These are phyloP conservation scores for Hesperia comma DNA, from an alignment of 2,888 invertebrate species.

Conservation along the genomic window DNA sequence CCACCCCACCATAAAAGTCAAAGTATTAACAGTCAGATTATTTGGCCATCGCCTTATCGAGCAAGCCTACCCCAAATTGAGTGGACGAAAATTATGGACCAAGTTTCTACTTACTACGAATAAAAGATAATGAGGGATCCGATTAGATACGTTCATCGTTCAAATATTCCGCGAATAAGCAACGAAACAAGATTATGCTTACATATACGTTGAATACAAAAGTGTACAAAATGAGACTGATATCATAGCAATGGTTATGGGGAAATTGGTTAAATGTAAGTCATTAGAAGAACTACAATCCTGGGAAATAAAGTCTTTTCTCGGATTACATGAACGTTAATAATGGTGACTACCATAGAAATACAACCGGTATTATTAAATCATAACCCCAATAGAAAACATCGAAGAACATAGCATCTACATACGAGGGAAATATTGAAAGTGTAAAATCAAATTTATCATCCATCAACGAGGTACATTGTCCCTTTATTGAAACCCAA, in stretches of 20 bases:
- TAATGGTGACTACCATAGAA: too few relatives aligned
- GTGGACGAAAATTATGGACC: conserved; percentile 76
- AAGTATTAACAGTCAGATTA: conserved; percentile 70
- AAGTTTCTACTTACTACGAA: conserved; percentile 72
- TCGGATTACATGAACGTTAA: too few relatives aligned
- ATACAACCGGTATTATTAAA: not conserved
- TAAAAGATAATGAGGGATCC: conserved; percentile 77
- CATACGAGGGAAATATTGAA: not conserved
- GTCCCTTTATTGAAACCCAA: conserved; percentile 63
- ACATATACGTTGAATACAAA: not conserved
- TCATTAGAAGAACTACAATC: too few relatives aligned
- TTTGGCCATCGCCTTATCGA: conserved; percentile 73
- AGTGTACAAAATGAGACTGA: too few relatives aligned
- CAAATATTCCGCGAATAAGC: conserved; percentile 38
- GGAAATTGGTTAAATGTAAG: too few relatives aligned
- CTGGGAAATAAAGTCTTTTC: too few relatives aligned
- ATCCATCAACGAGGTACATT: conserved; percentile 39
- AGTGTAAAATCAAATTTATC: conserved; percentile 11
- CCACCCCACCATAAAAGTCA: conserved; percentile 69
- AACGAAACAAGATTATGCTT: conserved; percentile 3
- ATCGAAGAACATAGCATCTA: not conserved
- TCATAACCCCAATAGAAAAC: not conserved
- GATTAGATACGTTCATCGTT: conserved; percentile 72
- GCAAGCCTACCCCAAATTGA: conserved; percentile 74
- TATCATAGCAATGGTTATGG: too few relatives aligned